These are phyloP conservation scores for Panulirus ornatus DNA, from an alignment of 1,140 invertebrate species.

Conservation along the genomic window DNA sequence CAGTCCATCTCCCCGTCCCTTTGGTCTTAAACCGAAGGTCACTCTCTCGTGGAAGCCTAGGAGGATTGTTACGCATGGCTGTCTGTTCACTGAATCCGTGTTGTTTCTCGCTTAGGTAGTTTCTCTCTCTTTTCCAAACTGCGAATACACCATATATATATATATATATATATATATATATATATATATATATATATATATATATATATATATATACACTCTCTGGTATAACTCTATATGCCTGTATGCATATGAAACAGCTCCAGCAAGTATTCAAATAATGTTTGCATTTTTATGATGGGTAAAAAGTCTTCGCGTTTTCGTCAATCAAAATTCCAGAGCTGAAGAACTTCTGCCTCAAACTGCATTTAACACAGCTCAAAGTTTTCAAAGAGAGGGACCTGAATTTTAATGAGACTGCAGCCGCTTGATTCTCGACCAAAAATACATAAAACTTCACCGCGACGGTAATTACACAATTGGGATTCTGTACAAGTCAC, in stretches of 20 bases:
- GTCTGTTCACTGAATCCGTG: no score
- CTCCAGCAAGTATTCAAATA: background rate
- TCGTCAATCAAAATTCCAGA: conserved; percentile 17
- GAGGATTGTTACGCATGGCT: no score
- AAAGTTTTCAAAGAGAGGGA: conserved; percentile 6
- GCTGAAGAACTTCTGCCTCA: conserved; percentile 1
- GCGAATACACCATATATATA: background rate
- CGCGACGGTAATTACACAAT: background rate
- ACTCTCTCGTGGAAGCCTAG: no score
- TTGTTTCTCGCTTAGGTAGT: no score
- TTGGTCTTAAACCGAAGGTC: no score
- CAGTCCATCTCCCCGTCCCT: no score
- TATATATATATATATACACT: background rate
- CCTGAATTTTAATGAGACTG: conserved; percentile 15
- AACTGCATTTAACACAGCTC: conserved; percentile 14
- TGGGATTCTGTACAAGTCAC: no score
- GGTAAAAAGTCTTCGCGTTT: background rate
- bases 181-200: conserved; percentile 14
- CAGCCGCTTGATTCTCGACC: background rate
- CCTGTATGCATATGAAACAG: no score
- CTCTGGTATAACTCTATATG: no score
- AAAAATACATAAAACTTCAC: background rate
- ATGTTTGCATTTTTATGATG: background rate
- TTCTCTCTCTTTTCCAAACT: no score
- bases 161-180: conserved; percentile 14